phyloP scores from a whole-genome alignment of 1,140 invertebrate species.

The Aphelinus certus region DNA sequence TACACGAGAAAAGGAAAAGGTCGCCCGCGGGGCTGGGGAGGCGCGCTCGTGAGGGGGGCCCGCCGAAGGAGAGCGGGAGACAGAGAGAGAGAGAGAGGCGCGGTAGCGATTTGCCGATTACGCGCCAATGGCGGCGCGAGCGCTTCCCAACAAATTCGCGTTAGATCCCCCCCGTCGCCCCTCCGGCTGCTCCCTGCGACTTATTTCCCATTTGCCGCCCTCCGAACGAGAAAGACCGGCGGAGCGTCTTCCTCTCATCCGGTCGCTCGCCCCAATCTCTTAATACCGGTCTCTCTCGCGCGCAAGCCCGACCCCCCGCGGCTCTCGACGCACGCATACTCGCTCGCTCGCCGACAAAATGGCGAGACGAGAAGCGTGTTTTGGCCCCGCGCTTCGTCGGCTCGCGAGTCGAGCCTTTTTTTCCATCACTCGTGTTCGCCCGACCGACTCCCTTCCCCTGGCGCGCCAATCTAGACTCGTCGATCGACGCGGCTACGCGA shows the following conservation, averaged over 20 bases:
- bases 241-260: slow-evolving; percentile 43
- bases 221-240: slow-evolving; percentile 41
- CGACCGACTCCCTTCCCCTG: background rate
- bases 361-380: slow-evolving; percentile 47
- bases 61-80: background rate
- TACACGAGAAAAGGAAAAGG: slow-evolving; percentile 16
- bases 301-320: background rate
- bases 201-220: slow-evolving; percentile 66
- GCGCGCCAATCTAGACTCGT: background rate
- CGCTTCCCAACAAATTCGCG: slow-evolving; percentile 59
- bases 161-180: slow-evolving; percentile 61
- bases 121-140: slow-evolving; percentile 60
- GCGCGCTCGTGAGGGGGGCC: background rate
- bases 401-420: background rate
- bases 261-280: slow-evolving; percentile 33
- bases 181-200: slow-evolving; percentile 55
- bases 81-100: slow-evolving; percentile 7
- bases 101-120: slow-evolving; percentile 60
- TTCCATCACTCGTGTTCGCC: slow-evolving; percentile 11
- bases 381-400: slow-evolving; percentile 1
- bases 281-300: slow-evolving; percentile 3
- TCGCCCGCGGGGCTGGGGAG: slow-evolving; percentile 28
- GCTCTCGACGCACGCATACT: too few species aligned
- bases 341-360: slow-evolving; percentile 53
- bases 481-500: background rate